Evolutionary conservation across 2,113 vertebrate species (phyloP), one percentile per base, ranked within the genome.

Genomic region (Sminthopsis crassicaudata): DNA sequence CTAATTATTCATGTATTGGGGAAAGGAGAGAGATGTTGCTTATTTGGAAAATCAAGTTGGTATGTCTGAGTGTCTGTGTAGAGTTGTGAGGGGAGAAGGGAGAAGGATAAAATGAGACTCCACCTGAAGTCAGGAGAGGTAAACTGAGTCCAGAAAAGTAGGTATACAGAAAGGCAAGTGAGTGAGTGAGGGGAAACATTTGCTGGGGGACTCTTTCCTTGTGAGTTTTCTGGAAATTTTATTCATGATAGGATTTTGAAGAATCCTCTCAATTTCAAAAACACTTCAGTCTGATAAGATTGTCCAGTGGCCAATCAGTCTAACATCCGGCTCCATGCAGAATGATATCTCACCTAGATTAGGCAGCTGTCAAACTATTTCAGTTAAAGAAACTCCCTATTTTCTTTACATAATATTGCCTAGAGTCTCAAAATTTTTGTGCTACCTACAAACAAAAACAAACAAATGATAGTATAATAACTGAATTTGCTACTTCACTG

Each of bases 1-100:
- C 92, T 97, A 97, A 95, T 97, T 96, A 93, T 54, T 96, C 97
- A 92, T n/a, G 0, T 95, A 26, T 97, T 91, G 94, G 42, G 91
- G 52, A 89, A 60, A 90, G 91, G 91, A 91, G 92, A 94, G 23
- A 51, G 93, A 53, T 1, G 50, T n/a, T 67, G 48, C 46, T 96
- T 89, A 36, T 95, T 96, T 93, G 0, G 27, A 95, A 92, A 90
- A 30, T 46, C 25, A 27, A 96, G 91, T 90, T 96, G 55, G 27
- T 2, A 1, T 54, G 91, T 92, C n/a, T 90, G 67, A 53, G 51
- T 84, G 22, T 16, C 46, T 84, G 24, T 84, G 53, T 11, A 51
- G 95, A 25, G 23, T 88, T 36, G 24, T 54, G 91, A 95, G 36
- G 42, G 54, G 88, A 91, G 50, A 84, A 92, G 96, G 55, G 92